Evolutionary conservation across 2,888 invertebrate species (phyloP).

Genomic region (Spilosoma lubricipeda): DNA sequence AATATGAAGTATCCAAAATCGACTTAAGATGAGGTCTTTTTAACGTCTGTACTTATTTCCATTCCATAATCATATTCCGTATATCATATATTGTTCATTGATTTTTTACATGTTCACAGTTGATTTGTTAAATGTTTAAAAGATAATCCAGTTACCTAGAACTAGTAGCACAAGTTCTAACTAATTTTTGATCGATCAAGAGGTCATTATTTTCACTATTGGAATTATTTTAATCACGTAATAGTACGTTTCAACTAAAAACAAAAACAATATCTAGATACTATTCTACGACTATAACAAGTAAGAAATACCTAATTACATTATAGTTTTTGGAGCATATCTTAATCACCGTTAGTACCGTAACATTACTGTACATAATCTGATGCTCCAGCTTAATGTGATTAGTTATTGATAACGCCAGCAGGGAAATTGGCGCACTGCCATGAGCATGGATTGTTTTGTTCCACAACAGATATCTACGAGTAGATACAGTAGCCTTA

Average conservation of each 20-base stretch:
- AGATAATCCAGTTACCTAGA: too few relatives aligned
- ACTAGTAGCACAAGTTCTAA: too few relatives aligned
- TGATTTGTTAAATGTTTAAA: too few relatives aligned
- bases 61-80: too few relatives aligned
- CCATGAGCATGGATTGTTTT: conserved; percentile 44
- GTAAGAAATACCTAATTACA: background rate
- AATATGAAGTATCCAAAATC: too few relatives aligned
- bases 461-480: conserved; percentile 26
- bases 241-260: background rate
- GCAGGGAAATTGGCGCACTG: conserved; percentile 46
- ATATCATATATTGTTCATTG: too few relatives aligned
- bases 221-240: background rate
- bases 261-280: background rate
- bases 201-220: too few relatives aligned
- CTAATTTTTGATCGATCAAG: too few relatives aligned
- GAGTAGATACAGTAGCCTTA: conserved; percentile 25
- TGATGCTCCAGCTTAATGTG: conserved; percentile 36
- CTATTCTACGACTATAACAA: background rate
- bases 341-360: conserved; percentile 15
- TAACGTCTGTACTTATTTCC: too few relatives aligned
- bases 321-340: background rate
- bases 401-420: conserved; percentile 50
- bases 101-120: too few relatives aligned
- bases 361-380: conserved; percentile 15
- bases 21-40: too few relatives aligned